Base-by-base conservation (phyloP, 2,797 vertebrate genomes). In the Pogonophryne albipinna region DNA sequence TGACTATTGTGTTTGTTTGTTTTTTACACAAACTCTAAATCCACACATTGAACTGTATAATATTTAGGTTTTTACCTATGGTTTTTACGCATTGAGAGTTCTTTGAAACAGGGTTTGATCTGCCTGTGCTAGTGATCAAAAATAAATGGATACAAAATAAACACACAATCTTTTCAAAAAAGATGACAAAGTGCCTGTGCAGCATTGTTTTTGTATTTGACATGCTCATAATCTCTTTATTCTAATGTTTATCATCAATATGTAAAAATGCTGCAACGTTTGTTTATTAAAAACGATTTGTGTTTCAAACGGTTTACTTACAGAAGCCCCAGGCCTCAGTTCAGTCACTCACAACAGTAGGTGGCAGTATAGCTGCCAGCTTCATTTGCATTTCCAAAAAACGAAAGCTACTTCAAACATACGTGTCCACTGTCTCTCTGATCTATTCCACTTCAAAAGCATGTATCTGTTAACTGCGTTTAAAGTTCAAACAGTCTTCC, bases 301-400 rank as follows among this genome's bases (percentile, higher is more conserved):
- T 27, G 3, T 27, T 27, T 27, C 23, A 27, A 27, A 4, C 23
- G 4, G 27, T 27, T 27, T 27, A 27, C 27, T 27, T 27, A 27
- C 27, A 27, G 27, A 27, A 27, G 27, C 27, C 27, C 27, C 27
- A 27, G 27, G 27, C 27, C 27, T 27, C 27, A 27, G 27, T 27
- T 27, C 27, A 27, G 34, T 50, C 53, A 23, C 20, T 73, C 38
- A 6, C 47, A 74, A 9, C 84, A 82, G 86, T 47, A 83, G 82
- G 64, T 55, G 85, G 78, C 83, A 70, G 42, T 59, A 19, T 65
- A 13, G 19, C 12, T 17, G 15, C 9, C 13, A 34, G 19, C 38
- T 38, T 45, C 9, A 4, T 65, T 44, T 60, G 4, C n/a, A 45
- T 63, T 78, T 12, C 2, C 38, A 2, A 4, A 17, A 66, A 63